Percentiles rank a stretch among this genome's conserved stretches.
Conservation (phyloP, 2,113 vertebrate species). For the Poeciliopsis occidentalis region DNA sequence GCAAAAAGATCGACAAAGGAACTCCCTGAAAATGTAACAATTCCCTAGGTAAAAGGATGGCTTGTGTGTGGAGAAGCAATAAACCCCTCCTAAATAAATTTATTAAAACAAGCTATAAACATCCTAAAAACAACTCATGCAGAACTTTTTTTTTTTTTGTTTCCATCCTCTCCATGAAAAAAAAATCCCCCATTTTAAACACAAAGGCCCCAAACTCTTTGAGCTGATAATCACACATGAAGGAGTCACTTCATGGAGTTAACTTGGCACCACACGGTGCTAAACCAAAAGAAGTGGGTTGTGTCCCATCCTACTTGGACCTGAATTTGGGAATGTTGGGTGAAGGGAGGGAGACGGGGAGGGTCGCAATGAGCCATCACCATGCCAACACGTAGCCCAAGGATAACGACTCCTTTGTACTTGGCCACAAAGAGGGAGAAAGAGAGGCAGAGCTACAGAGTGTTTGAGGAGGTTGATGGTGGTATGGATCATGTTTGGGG, state of each 20-base stretch:
- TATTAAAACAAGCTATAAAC: neutral
- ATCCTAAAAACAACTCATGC: neutral
- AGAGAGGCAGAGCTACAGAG: constrained; percentile 50
- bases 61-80: neutral
- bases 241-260: constrained; percentile 1
- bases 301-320: constrained; percentile 70
- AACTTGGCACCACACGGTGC: constrained; percentile 20
- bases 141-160: neutral
- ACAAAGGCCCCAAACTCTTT: neutral
- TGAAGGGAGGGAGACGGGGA: constrained; percentile 3
- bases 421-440: constrained; percentile 68
- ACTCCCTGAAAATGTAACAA: neutral
- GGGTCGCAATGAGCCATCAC: constrained; percentile 43
- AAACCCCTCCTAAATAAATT: neutral
- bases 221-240: constrained; percentile 13
- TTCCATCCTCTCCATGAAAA: neutral
- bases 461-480: constrained; percentile 13
- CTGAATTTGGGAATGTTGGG: constrained; percentile 70
- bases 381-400: constrained; percentile 68
- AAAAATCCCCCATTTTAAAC: neutral
- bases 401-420: constrained; percentile 76
- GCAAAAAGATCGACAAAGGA: neutral
- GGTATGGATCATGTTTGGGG: neutral
- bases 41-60: neutral
- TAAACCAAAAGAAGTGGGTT: constrained; percentile 26